A percentile compares a stretch with the other conserved stretches of the same genome.
phyloP scores from a whole-genome alignment of 2,797 vertebrate species.

The Sciurus carolinensis region DNA sequence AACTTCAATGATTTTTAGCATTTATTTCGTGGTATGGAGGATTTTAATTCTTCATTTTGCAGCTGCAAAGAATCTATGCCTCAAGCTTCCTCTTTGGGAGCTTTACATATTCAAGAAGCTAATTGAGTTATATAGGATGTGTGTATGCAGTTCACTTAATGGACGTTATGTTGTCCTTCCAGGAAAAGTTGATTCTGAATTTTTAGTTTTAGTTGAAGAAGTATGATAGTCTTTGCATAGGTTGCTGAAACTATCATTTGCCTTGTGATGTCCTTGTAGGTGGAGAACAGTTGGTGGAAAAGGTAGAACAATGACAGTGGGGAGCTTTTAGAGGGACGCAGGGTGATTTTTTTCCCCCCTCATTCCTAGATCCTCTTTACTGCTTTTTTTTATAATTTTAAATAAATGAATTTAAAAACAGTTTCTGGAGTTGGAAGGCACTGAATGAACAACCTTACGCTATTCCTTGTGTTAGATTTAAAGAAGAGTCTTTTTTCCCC shows the following conservation, averaged over 20 bases:
- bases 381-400: slow-evolving; percentile 8
- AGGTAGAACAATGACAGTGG: background rate
- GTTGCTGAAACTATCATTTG: background rate
- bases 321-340: background rate
- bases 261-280: background rate
- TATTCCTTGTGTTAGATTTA: background rate
- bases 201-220: slow-evolving; percentile 57
- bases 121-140: background rate
- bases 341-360: background rate
- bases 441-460: background rate
- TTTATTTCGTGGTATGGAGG: background rate
- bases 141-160: background rate
- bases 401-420: background rate
- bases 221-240: background rate
- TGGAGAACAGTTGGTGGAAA: background rate
- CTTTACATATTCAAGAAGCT: background rate
- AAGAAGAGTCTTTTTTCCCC: background rate
- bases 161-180: background rate
- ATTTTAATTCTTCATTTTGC: slow-evolving; percentile 31
- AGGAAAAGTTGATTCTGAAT: background rate
- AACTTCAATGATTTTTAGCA: background rate
- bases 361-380: background rate
- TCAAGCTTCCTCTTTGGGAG: background rate
- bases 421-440: slow-evolving; percentile 33
- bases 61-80: background rate